phyloP scores from a whole-genome alignment of 2,113 vertebrate genomes.

The Hippocampus guttulatus region DNA sequence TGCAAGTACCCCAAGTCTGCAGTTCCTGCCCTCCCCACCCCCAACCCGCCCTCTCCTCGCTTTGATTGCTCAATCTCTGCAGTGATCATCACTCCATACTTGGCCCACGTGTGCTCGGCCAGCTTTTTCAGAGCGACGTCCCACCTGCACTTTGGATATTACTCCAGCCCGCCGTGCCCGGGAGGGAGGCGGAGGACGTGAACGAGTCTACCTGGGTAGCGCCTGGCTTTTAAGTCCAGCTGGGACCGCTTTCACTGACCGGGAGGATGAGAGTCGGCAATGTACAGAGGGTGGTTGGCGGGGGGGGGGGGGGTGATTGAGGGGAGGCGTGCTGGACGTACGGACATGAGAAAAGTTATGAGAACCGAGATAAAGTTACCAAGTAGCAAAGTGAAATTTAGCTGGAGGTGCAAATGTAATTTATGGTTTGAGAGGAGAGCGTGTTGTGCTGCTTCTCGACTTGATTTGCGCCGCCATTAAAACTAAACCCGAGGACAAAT shows the following conservation, averaged over 20 bases:
- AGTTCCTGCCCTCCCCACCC: slow-evolving; percentile 50
- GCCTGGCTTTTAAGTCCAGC: slow-evolving; percentile 67
- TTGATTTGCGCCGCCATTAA: slow-evolving; percentile 60
- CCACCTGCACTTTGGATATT: slow-evolving; percentile 74
- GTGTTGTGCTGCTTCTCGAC: slow-evolving; percentile 53
- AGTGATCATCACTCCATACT: slow-evolving; percentile 71
- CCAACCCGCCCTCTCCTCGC: slow-evolving; percentile 35
- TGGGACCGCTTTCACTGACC: slow-evolving; percentile 69
- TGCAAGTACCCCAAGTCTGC: slow-evolving; percentile 66
- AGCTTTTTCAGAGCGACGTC: slow-evolving; percentile 59
- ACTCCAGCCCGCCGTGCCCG: slow-evolving; percentile 60
- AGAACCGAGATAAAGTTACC: slow-evolving; percentile 66
- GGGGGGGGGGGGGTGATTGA: background rate
- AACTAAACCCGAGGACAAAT: slow-evolving; percentile 64
- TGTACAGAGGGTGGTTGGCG: background rate
- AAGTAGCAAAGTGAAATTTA: slow-evolving; percentile 64
- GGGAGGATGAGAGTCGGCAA: slow-evolving; percentile 53
- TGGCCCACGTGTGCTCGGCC: slow-evolving; percentile 36
- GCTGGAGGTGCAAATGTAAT: slow-evolving; percentile 71
- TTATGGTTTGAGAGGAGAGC: slow-evolving; percentile 52
- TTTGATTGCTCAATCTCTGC: slow-evolving; percentile 69
- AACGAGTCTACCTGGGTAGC: slow-evolving; percentile 72
- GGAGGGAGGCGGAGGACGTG: slow-evolving; percentile 56
- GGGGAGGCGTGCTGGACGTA: slow-evolving; percentile 10
- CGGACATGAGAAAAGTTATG: slow-evolving; percentile 63